A percentile compares a stretch with the other conserved stretches of the same genome.
These are phyloP conservation scores for Heliconius congener DNA, from an alignment of 1,140 invertebrate species.

Conservation along the genomic window DNA sequence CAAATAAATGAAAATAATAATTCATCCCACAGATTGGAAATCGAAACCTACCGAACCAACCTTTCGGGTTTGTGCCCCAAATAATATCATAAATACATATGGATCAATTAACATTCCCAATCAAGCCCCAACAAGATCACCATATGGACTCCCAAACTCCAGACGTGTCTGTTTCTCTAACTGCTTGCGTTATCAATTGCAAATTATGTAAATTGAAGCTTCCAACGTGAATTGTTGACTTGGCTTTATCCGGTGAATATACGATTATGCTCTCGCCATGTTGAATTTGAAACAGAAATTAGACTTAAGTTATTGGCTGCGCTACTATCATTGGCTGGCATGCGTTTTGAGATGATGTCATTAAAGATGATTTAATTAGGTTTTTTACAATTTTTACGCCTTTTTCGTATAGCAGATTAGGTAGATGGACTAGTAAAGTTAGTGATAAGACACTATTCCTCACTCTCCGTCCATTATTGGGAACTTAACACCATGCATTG, in stretches of 20 bases:
- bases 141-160: slow-evolving; percentile 19
- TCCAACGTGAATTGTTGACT: slow-evolving; percentile 40
- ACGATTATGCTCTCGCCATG: slow-evolving; percentile 38
- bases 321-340: slow-evolving; percentile 19
- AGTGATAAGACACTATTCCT: too few species aligned
- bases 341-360: background rate
- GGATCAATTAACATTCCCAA: background rate
- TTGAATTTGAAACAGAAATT: slow-evolving; percentile 42
- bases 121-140: background rate
- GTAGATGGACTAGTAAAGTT: too few species aligned
- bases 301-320: slow-evolving; percentile 19
- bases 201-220: slow-evolving; percentile 42
- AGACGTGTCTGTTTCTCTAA: slow-evolving; percentile 27
- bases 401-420: too few species aligned
- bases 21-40: too few species aligned
- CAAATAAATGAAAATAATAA: too few species aligned
- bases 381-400: too few species aligned
- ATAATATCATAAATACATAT: background rate
- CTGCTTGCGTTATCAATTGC: slow-evolving; percentile 42
- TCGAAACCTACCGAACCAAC: too few species aligned
- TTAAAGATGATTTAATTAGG: background rate
- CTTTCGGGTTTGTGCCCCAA: too few species aligned
- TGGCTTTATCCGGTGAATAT: slow-evolving; percentile 40
- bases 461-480: too few species aligned
- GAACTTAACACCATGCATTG: too few species aligned